Evolutionary conservation across 2,113 vertebrate genomes (phyloP), one percentile per base, ranked within the genome.

Genomic region (Isichthys henryi): DNA sequence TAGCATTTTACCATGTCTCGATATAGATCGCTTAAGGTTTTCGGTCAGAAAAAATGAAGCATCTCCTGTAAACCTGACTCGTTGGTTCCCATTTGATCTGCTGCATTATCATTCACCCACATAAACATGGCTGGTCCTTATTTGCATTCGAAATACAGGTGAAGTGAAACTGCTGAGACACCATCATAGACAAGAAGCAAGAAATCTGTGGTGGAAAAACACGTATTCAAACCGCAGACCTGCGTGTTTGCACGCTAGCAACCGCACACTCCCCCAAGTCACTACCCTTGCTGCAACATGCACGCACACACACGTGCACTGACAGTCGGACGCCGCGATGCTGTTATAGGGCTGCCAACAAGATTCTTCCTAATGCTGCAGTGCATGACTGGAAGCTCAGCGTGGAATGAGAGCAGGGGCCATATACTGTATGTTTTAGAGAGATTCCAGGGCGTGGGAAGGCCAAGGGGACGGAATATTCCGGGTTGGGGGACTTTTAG

Each of bases 361-460:
- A 66, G 58, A 48, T 56, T 21, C 56, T 66, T 21, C 9, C 52
- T 11, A 9, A 15, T 74, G 43, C 43, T 49, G 35, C 62, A 49
- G 0, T 23, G 45, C 19, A 45, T 31, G 43, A 35, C 5, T 43
- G 17, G 53, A 70, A 21, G 23, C 58, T 46, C 15, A 43, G 2
- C 45, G 45, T 23, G 82, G 11, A 3, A 3, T n/a, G 23, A 4
- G 11, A 53, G 27, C 5, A 15, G 50, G 31, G 13, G 15, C 70
- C 52, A n/a, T 87, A 45, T 87, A 88, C 89, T 9, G 31, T 91
- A 88, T 91, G 88, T 70, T 10, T 35, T 87, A 53, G 19, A 3
- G 49, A 85, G 91, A 92, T 91, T 92, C 90, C 90, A 92, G 92
- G 91, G 93, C 9, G 82, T 84, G 45, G 82, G 8, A 46, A 21